A percentile compares a stretch with the other conserved stretches of the same genome.
phyloP scores from a whole-genome alignment of 2,797 vertebrate species.

The Ciconia nigra region DNA sequence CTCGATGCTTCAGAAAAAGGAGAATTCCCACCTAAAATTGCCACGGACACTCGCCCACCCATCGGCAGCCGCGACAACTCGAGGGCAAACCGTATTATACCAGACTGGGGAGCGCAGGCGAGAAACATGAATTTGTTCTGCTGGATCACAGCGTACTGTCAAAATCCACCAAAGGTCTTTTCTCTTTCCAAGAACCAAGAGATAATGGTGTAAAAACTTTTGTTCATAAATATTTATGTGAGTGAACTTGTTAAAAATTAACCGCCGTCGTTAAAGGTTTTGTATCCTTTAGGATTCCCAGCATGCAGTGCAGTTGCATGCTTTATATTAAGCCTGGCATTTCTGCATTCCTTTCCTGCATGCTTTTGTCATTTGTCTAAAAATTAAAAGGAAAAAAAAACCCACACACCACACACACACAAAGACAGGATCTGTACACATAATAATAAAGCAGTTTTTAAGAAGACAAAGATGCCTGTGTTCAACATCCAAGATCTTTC shows the following conservation, averaged over 20 bases:
- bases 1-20: not conserved
- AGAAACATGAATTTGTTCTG: constrained; percentile 22
- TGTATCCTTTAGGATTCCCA: constrained; percentile 59
- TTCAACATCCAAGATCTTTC: constrained; percentile 64
- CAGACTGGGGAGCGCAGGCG: not conserved
- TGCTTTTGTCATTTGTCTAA: constrained; percentile 68
- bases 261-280: constrained; percentile 58
- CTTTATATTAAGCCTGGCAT: constrained; percentile 67
- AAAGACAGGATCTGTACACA: constrained; percentile 64
- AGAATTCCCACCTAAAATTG: not conserved
- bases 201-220: constrained; percentile 63
- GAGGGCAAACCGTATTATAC: not conserved
- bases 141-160: constrained; percentile 32
- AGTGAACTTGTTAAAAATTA: constrained; percentile 69
- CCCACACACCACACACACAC: constrained; percentile 63
- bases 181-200: constrained; percentile 46
- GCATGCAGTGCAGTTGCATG: constrained; percentile 53
- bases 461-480: constrained; percentile 67
- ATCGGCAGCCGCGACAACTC: not conserved
- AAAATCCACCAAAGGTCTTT: constrained; percentile 35
- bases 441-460: constrained; percentile 68
- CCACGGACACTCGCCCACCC: not conserved
- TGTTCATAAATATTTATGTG: constrained; percentile 64
- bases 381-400: constrained; percentile 56
- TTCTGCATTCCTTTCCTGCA: constrained; percentile 69